Percentiles rank a stretch among this genome's conserved stretches.
Conservation (phyloP, 2,888 invertebrate genomes). For the Chrysolina oricalcia region DNA sequence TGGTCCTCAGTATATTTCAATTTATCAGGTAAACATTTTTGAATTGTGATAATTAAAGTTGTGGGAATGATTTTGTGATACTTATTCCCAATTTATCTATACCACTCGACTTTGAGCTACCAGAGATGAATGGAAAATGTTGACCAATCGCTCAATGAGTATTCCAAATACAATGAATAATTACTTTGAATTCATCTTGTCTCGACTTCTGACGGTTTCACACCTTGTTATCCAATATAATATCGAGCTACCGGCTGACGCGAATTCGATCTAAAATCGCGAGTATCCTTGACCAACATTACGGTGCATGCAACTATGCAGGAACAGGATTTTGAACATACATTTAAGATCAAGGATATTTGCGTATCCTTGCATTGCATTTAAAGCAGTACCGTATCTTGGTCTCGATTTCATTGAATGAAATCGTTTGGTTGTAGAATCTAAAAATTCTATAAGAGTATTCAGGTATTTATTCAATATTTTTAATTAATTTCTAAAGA, state of each 20-base stretch:
- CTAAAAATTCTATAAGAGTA: too few relatives aligned
- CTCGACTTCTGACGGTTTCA: background rate
- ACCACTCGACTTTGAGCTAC: too few relatives aligned
- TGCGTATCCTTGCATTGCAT: constrained; percentile 16
- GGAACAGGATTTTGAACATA: constrained; percentile 47
- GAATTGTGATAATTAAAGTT: too few relatives aligned
- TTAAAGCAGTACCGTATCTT: background rate
- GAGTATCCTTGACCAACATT: constrained; percentile 44
- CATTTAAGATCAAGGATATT: constrained; percentile 31
- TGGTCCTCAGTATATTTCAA: too few relatives aligned
- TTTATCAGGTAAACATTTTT: too few relatives aligned
- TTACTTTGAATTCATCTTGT: background rate
- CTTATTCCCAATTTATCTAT: too few relatives aligned
- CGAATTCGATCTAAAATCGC: constrained; percentile 24
- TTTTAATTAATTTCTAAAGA: too few relatives aligned
- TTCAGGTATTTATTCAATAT: too few relatives aligned
- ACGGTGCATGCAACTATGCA: constrained; percentile 39
- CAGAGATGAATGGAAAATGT: too few relatives aligned
- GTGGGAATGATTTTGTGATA: too few relatives aligned
- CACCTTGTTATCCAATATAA: constrained; percentile 19
- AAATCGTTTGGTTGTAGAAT: background rate
- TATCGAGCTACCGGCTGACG: constrained; percentile 13
- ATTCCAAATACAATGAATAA: background rate
- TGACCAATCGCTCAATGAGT: background rate
- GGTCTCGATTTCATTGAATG: background rate